Base-by-base conservation (phyloP, 92 coral and sea anemone genomes). In the Paramuricea clavata region DNA sequence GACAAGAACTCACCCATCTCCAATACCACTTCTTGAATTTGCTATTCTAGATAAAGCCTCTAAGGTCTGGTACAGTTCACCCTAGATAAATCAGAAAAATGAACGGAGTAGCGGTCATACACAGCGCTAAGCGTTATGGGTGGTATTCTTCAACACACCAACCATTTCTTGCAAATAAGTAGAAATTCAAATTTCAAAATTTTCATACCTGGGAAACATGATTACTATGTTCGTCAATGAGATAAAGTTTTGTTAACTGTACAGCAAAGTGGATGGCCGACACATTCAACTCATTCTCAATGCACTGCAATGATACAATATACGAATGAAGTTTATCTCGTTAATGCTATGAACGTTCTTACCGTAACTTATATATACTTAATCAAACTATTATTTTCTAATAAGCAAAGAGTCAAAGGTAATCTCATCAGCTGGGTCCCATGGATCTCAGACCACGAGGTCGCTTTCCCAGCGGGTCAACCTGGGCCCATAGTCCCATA, bases 1-100 rank as follows among this genome's bases (percentile, higher is more conserved):
- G 47, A 30, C 22, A 82, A 44, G 6, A 0, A 87, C 95, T 71
- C 35, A 95, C 98, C 98, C 98, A 70, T 95, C 98, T 27, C 67
- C 82, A 10, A 91, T 80, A 85, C 83, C 94, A 82, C 92, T 97
- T 85, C 98, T 92, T 84, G 89, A 92, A 88, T 89, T 95, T 25
- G 98, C 98, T 13, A 95, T 92, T 76, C 98, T 94, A 16, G 98
- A 92, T 90, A 95, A 82, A 16, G 98, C 95, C 86, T 94, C 98
- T 76, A 95, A 92, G 0, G 98, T 94, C 83, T 95, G 95, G 50
- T 87, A 94, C 61, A 95, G 69, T 72, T 95, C 98, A 65, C 90
- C 85, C 98, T 95, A 64, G 13, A 87, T 68, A 36, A 42, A 36
- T 0, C 27, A 4, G 47, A 19, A 30, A n/a, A 44, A 69, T 9